A percentile compares a stretch with the other conserved stretches of the same genome.
phyloP scores from a whole-genome alignment of 2,113 vertebrate genomes.

The Atherinomorus stipes region DNA sequence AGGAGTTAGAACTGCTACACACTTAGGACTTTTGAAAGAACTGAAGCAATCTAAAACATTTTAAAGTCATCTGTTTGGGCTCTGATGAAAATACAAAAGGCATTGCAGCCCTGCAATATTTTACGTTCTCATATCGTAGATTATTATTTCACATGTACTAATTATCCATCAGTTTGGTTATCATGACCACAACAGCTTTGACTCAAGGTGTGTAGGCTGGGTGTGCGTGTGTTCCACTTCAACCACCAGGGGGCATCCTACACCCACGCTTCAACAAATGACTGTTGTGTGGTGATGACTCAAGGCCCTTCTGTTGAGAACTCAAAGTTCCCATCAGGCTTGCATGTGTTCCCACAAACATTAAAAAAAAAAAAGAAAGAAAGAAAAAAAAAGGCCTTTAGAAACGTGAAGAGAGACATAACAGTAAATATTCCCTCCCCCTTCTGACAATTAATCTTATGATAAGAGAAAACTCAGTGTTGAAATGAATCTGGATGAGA shows the following conservation, averaged over 20 bases:
- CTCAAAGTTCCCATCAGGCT: constrained; percentile 80
- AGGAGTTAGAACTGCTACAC: no score
- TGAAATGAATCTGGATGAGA: constrained; percentile 34
- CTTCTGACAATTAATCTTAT: constrained; percentile 23
- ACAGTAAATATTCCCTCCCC: constrained; percentile 27
- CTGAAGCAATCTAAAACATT: neutral
- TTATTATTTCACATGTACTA: constrained; percentile 1
- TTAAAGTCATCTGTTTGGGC: neutral
- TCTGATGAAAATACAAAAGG: neutral
- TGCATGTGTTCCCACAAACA: constrained; percentile 79
- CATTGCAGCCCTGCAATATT: neutral
- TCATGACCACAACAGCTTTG: constrained; percentile 37
- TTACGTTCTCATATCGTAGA: neutral
- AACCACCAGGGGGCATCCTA: constrained; percentile 78
- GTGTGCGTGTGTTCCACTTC: constrained; percentile 38
- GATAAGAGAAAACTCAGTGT: constrained; percentile 34
- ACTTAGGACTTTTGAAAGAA: neutral
- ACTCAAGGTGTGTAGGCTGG: constrained; percentile 45
- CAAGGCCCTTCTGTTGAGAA: constrained; percentile 82
- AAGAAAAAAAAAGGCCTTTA: constrained; percentile 27
- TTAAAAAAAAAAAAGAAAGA: constrained; percentile 58
- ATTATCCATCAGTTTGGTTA: constrained; percentile 22
- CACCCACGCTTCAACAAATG: constrained; percentile 47
- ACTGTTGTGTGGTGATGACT: constrained; percentile 73
- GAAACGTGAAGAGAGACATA: constrained; percentile 3